Conservation (phyloP, 2,888 invertebrate species). For the Ceriagrion tenellum region DNA sequence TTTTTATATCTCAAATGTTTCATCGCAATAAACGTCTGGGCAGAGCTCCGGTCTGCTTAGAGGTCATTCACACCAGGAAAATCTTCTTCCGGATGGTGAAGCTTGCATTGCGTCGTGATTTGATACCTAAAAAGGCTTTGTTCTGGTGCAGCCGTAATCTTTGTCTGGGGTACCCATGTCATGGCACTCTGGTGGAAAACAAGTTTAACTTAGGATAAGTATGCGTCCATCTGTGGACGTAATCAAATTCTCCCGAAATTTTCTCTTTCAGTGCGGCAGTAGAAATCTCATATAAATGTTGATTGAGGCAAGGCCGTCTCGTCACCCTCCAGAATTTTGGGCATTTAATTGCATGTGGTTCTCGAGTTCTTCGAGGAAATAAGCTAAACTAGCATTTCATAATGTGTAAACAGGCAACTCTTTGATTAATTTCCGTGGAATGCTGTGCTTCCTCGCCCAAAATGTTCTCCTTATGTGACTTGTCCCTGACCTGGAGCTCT, state of each 20-base stretch:
- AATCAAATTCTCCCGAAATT: neutral
- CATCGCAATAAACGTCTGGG: neutral
- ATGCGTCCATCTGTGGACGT: neutral
- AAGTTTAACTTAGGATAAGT: neutral
- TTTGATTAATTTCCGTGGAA: neutral
- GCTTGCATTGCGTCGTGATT: neutral
- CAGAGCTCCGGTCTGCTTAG: neutral
- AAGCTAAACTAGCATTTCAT: too few relatives aligned
- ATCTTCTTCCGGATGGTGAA: neutral
- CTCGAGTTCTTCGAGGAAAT: too few relatives aligned
- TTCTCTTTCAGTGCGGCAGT: too few relatives aligned
- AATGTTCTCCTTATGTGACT: too few relatives aligned
- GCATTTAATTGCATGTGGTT: neutral
- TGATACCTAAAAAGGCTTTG: neutral
- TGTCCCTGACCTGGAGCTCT: too few relatives aligned
- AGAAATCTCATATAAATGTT: neutral
- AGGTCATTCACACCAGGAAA: neutral
- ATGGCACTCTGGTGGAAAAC: neutral
- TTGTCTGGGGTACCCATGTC: neutral
- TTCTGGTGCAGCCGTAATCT: neutral
- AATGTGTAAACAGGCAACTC: neutral
- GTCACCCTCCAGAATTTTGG: neutral
- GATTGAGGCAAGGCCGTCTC: neutral
- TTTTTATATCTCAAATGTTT: neutral
- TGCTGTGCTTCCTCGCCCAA: neutral